Evolutionary conservation across 2,797 vertebrate genomes (phyloP), one percentile per base, ranked within the genome.

Genomic region (Betta splendens): DNA sequence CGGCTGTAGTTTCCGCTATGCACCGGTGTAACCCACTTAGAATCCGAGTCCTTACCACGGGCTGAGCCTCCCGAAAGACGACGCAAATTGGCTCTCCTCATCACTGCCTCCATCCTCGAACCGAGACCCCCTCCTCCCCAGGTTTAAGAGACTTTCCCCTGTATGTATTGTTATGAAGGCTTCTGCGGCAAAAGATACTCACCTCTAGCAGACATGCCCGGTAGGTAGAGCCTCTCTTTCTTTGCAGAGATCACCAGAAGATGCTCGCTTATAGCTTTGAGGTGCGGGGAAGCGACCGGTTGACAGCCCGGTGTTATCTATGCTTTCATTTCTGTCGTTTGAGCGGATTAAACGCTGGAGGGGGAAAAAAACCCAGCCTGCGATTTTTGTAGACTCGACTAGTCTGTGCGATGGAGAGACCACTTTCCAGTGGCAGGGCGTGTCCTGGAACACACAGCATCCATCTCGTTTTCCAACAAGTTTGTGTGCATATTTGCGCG

Each of bases 161-260:
- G 5, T 25, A 36, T 65, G 65, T 42, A 22, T 23, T 61, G 79
- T 68, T 68, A 81, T 85, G 76, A 86, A 85, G 69, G 80, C 74
- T 83, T 81, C 84, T 87, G 88, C 83, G 78, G 85, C 79, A 86
- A 64, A 83, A 76, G 69, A 78, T 11, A 90, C 88, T 91, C 88
- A 90, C 89, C 88, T 90, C 82, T 80, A 64, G 87, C 86, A 84
- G 87, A 91, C 88, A 91, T 91, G 89, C 89, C 89, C 64, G 89
- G 87, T 91, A 89, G 83, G 88, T 89, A 78, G 54, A 73, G 59
- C 48, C 57, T 79, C 61, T 84, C 67, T 78, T 56, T 75, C 48
- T 80, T 66, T 70, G 36, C 37, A 37, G 69, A 71, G 57, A 68
- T 58, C 49, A 42, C 65, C 39, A 60, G 70, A 40, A 64, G 75